phyloP scores from a whole-genome alignment of 53 echinoderm and acorn worm genomes.

The Apostichopus leukothele region DNA sequence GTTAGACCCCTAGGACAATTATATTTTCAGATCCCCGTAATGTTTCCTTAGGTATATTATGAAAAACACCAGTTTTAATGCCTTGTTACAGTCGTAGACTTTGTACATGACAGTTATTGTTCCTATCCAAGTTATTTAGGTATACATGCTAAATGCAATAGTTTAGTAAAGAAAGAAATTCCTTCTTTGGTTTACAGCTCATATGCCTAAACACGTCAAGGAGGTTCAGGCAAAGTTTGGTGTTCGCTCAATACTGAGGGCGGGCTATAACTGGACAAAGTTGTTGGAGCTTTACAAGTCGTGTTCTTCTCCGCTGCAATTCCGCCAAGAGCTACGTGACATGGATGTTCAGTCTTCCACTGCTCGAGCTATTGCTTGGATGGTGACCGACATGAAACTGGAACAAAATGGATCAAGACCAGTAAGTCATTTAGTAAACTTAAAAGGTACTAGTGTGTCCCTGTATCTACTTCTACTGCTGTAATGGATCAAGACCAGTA shows the following conservation, averaged over 20 bases:
- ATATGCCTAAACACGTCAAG: conserved; percentile 50
- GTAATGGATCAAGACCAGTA: conserved; percentile 57
- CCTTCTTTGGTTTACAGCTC: conserved; percentile 26
- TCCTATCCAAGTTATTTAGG: no score
- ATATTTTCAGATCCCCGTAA: no score
- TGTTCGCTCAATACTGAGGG: conserved; percentile 51
- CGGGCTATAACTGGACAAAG: conserved; percentile 61
- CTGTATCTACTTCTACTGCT: no score
- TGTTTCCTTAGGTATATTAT: no score
- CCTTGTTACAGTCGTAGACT: no score
- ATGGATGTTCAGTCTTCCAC: conserved; percentile 50
- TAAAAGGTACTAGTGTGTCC: no score
- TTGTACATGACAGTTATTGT: no score
- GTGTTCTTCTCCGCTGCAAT: conserved; percentile 60
- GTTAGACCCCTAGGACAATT: no score
- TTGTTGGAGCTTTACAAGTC: conserved; percentile 53
- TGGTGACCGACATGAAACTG: conserved; percentile 52
- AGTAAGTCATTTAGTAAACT: not conserved
- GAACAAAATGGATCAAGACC: conserved; percentile 65
- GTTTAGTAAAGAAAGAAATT: no score
- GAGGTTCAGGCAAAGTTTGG: conserved; percentile 61
- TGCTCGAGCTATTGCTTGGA: conserved; percentile 48
- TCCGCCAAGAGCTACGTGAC: conserved; percentile 67
- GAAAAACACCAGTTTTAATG: no score
- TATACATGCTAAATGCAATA: no score